Evolutionary conservation across 92 coral and sea anemone genomes (phyloP), one percentile per base, ranked within the genome.

Genomic region (Zoanthus gigantus): DNA sequence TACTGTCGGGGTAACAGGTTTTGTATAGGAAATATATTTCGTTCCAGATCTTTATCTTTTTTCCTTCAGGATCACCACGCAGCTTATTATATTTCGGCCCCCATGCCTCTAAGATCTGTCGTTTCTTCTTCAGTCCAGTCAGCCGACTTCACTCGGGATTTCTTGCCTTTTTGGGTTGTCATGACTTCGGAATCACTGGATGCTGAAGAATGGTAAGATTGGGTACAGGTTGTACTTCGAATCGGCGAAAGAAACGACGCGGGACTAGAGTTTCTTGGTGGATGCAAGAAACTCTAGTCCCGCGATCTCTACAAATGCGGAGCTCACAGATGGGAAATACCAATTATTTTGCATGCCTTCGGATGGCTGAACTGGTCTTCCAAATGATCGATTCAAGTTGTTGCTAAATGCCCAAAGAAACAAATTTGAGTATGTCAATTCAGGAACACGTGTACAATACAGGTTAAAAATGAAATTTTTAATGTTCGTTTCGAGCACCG

Each of bases 1-100:
- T 65, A 45, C 37, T 66, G 18, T 88, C 72, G 15, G 57, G 23
- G 61, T 78, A 85, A 45, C 57, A 29, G 37, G 58, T 48, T 74
- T 89, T 88, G 74, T 60, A 92, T 69, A 66, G 66, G 32, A 17
- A n/a, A 73, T 68, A 92, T 28, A 88, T 88, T 31, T 84, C 87
- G 32, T 92, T 92, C 94, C 93, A 90, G 32, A 86, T 71, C 56
- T 63, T 75, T 30, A 76, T 65, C 37, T 75, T 72, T 17, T 86
- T 90, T 85, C 47, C 69, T 65, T 78, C 48, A 52, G 92, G 89
- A 29, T 90, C 90, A 34, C 82, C 76, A 53, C 54, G 50, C 72
- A 91, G 90, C 47, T 58, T 66, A 28, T 71, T 48, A 16, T 83
- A 91, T 11, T 82, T 45, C 71, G 87, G 73, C 37, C 85, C 87